Percentiles rank a stretch among this genome's conserved stretches.
Conservation (phyloP, 1,140 invertebrate genomes). For the Varroa destructor region DNA sequence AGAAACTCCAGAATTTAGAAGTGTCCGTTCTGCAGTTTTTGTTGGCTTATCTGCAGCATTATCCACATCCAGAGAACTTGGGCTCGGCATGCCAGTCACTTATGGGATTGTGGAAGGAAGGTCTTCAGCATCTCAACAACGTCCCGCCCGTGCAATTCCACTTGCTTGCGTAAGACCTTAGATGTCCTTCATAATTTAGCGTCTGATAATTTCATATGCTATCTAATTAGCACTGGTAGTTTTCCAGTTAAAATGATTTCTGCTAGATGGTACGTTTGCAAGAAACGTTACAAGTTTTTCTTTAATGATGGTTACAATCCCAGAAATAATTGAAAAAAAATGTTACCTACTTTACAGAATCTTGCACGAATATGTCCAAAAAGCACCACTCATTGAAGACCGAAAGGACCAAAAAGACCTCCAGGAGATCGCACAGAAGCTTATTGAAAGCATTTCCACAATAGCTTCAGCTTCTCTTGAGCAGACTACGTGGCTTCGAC, state of each 20-base stretch:
- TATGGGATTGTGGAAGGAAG: slow-evolving; percentile 62
- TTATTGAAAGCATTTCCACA: slow-evolving; percentile 68
- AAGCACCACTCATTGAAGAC: slow-evolving; percentile 59
- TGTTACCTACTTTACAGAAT: slow-evolving; percentile 43
- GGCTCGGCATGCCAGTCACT: slow-evolving; percentile 63
- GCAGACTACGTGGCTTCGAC: slow-evolving; percentile 75
- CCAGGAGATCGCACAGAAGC: slow-evolving; percentile 47
- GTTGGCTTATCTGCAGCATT: slow-evolving; percentile 55
- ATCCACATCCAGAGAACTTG: slow-evolving; percentile 51
- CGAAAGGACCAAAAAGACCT: slow-evolving; percentile 69
- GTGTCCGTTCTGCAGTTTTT: slow-evolving; percentile 53
- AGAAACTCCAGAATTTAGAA: slow-evolving; percentile 45
- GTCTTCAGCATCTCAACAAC: slow-evolving; percentile 41
- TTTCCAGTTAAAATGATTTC: too few relatives aligned
- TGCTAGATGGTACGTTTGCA: too few relatives aligned
- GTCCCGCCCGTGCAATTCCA: slow-evolving; percentile 64
- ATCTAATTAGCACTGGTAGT: too few relatives aligned
- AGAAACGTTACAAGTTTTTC: too few relatives aligned
- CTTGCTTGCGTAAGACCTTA: slow-evolving; percentile 49
- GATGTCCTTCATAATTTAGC: slow-evolving; percentile 25
- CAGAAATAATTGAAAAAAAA: too few relatives aligned
- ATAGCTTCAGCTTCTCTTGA: slow-evolving; percentile 76
- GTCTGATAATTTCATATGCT: too few relatives aligned
- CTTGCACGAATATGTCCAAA: slow-evolving; percentile 70
- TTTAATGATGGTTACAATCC: too few relatives aligned